These are phyloP conservation scores for Agelas oroides DNA, from an alignment of 37 sponge, comb jelly and placozoan species.

Conservation along the genomic window DNA sequence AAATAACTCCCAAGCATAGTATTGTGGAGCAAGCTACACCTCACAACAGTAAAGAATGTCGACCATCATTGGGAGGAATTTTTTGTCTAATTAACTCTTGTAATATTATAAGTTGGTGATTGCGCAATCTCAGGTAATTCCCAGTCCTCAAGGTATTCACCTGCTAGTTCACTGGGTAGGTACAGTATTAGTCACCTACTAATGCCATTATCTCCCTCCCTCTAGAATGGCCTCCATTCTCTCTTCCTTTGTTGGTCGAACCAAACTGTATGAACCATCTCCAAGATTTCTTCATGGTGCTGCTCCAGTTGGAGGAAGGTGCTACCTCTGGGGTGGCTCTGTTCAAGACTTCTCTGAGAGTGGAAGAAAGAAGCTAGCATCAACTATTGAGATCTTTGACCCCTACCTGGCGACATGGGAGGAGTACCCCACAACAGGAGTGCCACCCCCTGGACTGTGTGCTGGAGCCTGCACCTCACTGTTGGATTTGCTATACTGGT, in stretches of 20 bases:
- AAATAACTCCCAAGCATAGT: too few relatives aligned
- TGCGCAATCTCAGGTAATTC: too few relatives aligned
- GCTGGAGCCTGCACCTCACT: background rate
- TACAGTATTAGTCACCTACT: too few relatives aligned
- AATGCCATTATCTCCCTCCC: too few relatives aligned
- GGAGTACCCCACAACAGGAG: background rate
- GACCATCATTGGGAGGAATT: too few relatives aligned
- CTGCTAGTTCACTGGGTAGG: too few relatives aligned
- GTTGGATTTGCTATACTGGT: background rate
- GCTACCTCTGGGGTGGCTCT: background rate
- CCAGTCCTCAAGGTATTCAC: too few relatives aligned
- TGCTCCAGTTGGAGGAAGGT: background rate
- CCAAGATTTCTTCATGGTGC: background rate
- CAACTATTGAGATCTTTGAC: background rate
- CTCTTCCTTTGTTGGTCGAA: background rate
- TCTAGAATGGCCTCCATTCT: background rate
- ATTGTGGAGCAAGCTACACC: too few relatives aligned
- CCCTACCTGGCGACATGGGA: conserved; percentile 2
- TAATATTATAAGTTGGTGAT: too few relatives aligned
- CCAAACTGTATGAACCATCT: background rate
- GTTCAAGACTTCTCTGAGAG: background rate
- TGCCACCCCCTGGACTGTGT: conserved; percentile 1
- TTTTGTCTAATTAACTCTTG: too few relatives aligned
- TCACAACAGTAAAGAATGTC: too few relatives aligned
- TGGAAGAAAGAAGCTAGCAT: background rate